Evolutionary conservation across 2,888 invertebrate genomes (phyloP).

Genomic region (Dasypogon diadema): DNA sequence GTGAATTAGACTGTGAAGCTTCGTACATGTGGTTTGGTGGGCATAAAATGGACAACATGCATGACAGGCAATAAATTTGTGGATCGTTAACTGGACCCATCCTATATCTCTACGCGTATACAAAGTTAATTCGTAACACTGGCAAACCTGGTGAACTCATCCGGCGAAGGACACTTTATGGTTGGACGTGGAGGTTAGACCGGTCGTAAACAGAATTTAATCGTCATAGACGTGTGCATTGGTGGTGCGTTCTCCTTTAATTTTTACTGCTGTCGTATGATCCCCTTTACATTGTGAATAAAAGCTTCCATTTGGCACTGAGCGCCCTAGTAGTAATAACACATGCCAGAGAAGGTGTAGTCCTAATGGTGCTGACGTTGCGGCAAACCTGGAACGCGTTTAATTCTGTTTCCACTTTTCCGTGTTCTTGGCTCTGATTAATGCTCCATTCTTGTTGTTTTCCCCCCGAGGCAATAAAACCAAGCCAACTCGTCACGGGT

Average conservation of each 20-base stretch:
- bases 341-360: not conserved
- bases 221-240: slow-evolving; percentile 16
- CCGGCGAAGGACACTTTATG: slow-evolving; percentile 32
- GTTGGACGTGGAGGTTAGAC: slow-evolving; percentile 28
- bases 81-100: not conserved
- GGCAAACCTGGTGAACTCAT: slow-evolving; percentile 5
- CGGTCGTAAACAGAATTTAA: slow-evolving; percentile 42
- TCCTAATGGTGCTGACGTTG: not conserved
- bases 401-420: not conserved
- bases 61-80: not conserved
- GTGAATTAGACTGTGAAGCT: not conserved
- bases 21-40: not conserved
- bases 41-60: not conserved
- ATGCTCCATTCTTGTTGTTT: not conserved
- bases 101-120: not conserved
- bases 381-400: not conserved
- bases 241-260: not conserved
- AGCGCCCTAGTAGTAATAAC: not conserved
- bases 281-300: not conserved
- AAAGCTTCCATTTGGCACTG: not conserved
- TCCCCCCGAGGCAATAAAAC: not conserved
- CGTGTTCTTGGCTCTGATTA: not conserved
- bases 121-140: not conserved
- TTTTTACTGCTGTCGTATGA: not conserved
- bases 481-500: slow-evolving; percentile 2